A percentile compares a stretch with the other conserved stretches of the same genome.
Evolutionary conservation across 2,888 invertebrate species (phyloP).

Genomic region (Acanthopleura granulata): DNA sequence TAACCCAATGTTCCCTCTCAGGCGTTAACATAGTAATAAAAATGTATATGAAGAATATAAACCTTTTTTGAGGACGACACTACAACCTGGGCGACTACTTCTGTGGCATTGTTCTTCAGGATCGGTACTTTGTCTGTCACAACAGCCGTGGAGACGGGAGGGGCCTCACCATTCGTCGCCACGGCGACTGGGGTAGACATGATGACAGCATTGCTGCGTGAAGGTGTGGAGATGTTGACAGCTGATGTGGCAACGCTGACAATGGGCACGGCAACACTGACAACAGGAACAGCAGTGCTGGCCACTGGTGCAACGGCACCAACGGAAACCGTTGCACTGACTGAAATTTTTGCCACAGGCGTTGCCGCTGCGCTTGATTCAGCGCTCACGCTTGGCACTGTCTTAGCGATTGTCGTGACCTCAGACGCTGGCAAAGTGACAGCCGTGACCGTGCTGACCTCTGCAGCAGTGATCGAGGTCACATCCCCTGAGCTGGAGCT

Average conservation of each 20-base stretch:
- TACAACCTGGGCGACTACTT: background rate
- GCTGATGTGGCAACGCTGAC: background rate
- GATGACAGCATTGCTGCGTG: no score
- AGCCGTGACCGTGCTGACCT: background rate
- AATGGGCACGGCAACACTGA: background rate
- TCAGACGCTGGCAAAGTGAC: background rate
- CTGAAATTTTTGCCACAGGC: background rate
- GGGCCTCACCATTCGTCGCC: background rate
- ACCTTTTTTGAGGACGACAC: background rate
- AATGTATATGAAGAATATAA: background rate
- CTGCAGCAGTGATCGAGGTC: background rate
- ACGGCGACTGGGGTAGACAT: no score
- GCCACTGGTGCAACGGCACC: background rate
- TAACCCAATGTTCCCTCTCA: background rate
- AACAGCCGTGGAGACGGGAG: conserved; percentile 6
- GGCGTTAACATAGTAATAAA: background rate
- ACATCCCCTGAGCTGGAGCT: background rate
- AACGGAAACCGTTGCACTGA: background rate
- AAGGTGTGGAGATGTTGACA: background rate
- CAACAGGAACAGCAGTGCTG: background rate
- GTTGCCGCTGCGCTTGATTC: background rate
- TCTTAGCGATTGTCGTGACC: background rate
- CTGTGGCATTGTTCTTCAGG: background rate
- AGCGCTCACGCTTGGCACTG: no score
- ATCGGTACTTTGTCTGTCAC: background rate